Conservation (phyloP, 2,888 invertebrate genomes). For the Orthosia gracilis region DNA sequence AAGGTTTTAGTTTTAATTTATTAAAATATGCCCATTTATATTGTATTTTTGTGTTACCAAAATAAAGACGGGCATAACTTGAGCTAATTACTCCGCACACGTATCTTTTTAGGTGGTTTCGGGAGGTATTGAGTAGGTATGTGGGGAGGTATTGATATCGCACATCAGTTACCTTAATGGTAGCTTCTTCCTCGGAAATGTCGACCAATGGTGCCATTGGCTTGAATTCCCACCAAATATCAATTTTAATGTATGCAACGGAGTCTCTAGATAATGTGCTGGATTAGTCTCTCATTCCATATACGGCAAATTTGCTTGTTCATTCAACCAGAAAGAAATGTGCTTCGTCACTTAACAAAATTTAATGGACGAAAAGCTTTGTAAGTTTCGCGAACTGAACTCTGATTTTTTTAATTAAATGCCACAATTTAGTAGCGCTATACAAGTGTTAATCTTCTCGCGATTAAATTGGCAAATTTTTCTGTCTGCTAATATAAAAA, state of each 20-base stretch:
- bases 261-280: not conserved
- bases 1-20: conserved; percentile 4
- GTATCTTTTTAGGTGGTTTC: not conserved
- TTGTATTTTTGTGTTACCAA: not conserved
- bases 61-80: no score
- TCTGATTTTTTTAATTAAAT: no score
- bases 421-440: no score
- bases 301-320: conserved; percentile 4
- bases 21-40: not conserved
- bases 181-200: no score
- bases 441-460: no score
- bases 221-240: not conserved
- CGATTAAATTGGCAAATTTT: no score
- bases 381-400: no score
- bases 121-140: no score
- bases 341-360: conserved; percentile 3
- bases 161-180: no score
- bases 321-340: conserved; percentile 7
- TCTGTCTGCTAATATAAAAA: no score
- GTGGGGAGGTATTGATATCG: no score
- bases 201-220: no score
- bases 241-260: not conserved
- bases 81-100: not conserved
- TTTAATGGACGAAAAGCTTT: not conserved
- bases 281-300: conserved; percentile 1